phyloP scores from a whole-genome alignment of 2,113 vertebrate genomes.

The Chlamydotis undulata region DNA sequence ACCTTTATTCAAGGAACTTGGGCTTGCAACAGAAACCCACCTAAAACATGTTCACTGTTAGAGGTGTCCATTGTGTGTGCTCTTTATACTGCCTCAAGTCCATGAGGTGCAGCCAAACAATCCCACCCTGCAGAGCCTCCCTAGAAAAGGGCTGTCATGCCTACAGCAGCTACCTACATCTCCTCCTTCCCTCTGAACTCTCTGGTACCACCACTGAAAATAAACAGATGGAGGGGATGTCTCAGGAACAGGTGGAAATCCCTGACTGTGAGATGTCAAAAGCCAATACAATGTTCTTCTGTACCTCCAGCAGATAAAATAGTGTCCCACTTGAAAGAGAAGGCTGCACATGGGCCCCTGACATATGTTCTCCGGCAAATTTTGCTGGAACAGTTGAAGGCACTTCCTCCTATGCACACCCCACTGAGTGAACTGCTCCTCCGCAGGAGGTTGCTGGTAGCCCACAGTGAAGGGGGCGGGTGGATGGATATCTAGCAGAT shows the following conservation, averaged over 20 bases:
- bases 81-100: neutral
- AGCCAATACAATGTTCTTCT: neutral
- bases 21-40: neutral
- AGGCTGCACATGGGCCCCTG: neutral
- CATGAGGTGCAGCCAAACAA: neutral
- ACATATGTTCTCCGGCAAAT: neutral
- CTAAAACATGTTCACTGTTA: neutral
- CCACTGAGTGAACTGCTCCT: neutral
- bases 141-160: neutral
- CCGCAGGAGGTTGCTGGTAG: neutral
- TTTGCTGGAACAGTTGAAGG: neutral
- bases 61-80: neutral
- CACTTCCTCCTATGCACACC: neutral
- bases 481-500: neutral
- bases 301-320: neutral
- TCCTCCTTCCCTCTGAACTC: neutral
- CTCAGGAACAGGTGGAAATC: neutral
- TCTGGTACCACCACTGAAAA: neutral
- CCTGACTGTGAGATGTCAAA: neutral
- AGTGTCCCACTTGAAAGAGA: neutral
- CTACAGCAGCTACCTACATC: neutral
- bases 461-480: neutral
- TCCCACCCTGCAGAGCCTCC: neutral
- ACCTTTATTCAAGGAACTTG: neutral
- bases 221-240: neutral